Evolutionary conservation across 2,888 invertebrate genomes (phyloP), one percentile per base, ranked within the genome.

Genomic region (Microctonus brassicae): DNA sequence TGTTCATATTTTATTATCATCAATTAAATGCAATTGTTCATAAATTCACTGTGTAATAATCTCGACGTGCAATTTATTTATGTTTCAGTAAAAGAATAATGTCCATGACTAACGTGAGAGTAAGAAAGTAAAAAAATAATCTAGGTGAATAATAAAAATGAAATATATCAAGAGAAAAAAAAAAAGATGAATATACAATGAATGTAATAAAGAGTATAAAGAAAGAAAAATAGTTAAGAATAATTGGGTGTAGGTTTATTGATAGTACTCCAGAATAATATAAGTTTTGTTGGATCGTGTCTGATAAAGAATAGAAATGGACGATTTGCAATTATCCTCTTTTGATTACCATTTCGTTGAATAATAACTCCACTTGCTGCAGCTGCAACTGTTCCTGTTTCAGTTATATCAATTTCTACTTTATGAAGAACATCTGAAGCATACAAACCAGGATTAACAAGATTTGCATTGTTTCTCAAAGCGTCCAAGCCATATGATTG

Each of bases 291-390:
- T 29, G 88, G 88, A 75, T 92, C 91, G 81, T 94, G 92, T 75
- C 93, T 89, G 75, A 95, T 93, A 82, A 94, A 92, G 83, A 94
- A 93, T 71, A 92, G 88, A 86, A 94, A 95, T 0, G 95, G 95
- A 34, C 92, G 90, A 80, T 94, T 91, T 0, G 91, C 92, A 24
- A 88, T 78, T 0, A 90, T 88, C 26, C 88, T 88, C 17, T 82
- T 85, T 39, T 80, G 82, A 9, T 89, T 89, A 0, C 91, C 91
- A 52, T 90, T 88, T 53, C 92, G 89, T 2, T 91, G 89, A 66
- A 93, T 81, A 47, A 90, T 82, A 0, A 90, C 89, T 1, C 89
- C 88, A 0, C 93, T 92, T 0, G 91, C 91, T 0, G 94, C 93
- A 0, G 92, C 92, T 0, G 93, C 94, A 81, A 92, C 92, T 0